phyloP scores from a whole-genome alignment of 92 coral and sea anemone genomes.

The Porites evermanni region DNA sequence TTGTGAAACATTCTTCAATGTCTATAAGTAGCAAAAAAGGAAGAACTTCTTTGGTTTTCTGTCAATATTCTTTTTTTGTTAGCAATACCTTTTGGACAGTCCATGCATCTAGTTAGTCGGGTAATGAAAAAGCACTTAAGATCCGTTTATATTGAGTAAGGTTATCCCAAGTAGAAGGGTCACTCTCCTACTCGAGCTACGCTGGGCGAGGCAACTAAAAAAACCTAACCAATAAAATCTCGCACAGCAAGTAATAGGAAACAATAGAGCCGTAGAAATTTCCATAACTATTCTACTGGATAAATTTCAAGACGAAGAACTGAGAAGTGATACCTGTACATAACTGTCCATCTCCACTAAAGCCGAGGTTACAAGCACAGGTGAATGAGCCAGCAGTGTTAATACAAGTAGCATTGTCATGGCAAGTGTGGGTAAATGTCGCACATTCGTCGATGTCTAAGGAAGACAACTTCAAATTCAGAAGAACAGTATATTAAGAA shows the following conservation, averaged over 20 bases:
- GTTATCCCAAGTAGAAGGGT: too few relatives aligned
- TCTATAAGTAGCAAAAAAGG: not conserved
- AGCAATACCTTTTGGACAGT: too few relatives aligned
- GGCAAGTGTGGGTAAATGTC: not conserved
- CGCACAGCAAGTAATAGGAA: not conserved
- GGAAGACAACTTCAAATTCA: too few relatives aligned
- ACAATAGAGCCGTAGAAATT: too few relatives aligned
- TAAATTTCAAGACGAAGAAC: too few relatives aligned
- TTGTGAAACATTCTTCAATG: not conserved
- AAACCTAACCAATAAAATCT: not conserved
- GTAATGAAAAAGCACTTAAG: too few relatives aligned
- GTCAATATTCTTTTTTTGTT: too few relatives aligned
- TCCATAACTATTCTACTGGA: too few relatives aligned
- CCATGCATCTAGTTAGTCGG: too few relatives aligned
- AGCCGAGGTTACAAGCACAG: not conserved
- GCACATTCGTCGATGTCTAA: conserved; percentile 43
- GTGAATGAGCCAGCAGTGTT: not conserved
- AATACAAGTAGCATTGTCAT: not conserved
- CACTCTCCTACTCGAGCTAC: too few relatives aligned
- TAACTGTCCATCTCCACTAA: not conserved
- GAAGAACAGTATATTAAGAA: too few relatives aligned
- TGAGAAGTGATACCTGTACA: not conserved
- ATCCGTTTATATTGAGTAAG: too few relatives aligned
- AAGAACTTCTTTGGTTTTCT: not conserved
- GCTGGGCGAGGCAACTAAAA: not conserved